Conservation (phyloP, 2,888 invertebrate genomes). For the Neoitamus cyanurus region DNA sequence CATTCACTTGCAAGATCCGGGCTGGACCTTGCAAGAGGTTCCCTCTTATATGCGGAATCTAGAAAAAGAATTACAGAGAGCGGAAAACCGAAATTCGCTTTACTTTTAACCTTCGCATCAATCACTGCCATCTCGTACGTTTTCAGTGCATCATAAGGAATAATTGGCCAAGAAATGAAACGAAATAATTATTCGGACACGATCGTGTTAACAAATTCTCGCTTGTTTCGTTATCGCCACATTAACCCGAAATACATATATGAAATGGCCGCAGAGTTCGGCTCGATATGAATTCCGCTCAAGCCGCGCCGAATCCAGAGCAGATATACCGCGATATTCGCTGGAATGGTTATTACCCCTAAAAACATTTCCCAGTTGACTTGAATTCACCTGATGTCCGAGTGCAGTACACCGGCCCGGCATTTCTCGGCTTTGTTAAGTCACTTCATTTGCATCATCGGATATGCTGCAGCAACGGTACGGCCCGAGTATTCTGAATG, state of each 20-base stretch:
- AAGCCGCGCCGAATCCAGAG: neutral
- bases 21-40: too few relatives aligned
- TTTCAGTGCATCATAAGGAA: neutral
- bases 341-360: neutral
- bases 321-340: neutral
- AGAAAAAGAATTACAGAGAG: neutral
- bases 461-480: conserved; percentile 1
- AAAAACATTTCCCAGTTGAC: neutral
- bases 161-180: neutral
- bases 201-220: neutral
- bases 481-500: neutral
- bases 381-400: neutral
- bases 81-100: neutral
- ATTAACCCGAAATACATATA: neutral
- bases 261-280: neutral
- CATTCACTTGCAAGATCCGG: neutral
- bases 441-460: neutral
- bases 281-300: neutral
- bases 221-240: neutral
- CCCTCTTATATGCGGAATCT: too few relatives aligned
- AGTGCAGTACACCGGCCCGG: neutral
- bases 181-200: neutral
- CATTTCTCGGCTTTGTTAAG: neutral
- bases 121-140: neutral
- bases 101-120: neutral